Evolutionary conservation across 2,113 vertebrate genomes (phyloP).

Genomic region (Pyxicephalus adspersus): DNA sequence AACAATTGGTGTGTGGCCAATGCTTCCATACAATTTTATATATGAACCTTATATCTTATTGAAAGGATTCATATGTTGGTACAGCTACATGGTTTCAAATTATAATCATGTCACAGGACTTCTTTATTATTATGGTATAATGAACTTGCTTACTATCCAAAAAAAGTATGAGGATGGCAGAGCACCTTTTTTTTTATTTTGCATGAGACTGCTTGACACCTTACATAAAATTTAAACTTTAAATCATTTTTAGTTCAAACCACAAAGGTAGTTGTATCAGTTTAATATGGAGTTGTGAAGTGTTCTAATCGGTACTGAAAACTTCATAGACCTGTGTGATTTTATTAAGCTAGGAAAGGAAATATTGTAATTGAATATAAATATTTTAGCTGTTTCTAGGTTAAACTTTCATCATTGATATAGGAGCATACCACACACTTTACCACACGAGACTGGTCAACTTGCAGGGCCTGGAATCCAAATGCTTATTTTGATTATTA

Average conservation of each 20-base stretch:
- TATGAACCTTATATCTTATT: not conserved
- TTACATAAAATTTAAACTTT: constrained; percentile 12
- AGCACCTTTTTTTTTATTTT: not conserved
- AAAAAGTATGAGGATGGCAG: constrained; percentile 11
- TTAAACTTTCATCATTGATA: no score
- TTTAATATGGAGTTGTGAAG: constrained; percentile 3
- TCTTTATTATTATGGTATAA: not conserved
- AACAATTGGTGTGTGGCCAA: constrained; percentile 14
- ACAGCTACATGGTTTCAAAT: not conserved
- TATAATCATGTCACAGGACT: constrained; percentile 24
- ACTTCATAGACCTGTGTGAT: no score
- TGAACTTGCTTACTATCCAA: not conserved
- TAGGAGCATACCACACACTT: no score
- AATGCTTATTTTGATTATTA: no score
- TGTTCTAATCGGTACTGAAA: no score
- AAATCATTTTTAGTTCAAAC: constrained; percentile 19
- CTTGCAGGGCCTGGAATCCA: no score
- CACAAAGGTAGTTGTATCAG: constrained; percentile 1
- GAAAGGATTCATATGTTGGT: not conserved
- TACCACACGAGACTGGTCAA: no score
- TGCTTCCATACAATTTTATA: not conserved
- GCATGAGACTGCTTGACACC: constrained; percentile 10
- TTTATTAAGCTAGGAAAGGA: no score
- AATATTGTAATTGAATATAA: no score
- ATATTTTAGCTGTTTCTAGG: no score